These are phyloP conservation scores for Noctua fimbriata DNA, from an alignment of 2,888 invertebrate species.

Conservation along the genomic window DNA sequence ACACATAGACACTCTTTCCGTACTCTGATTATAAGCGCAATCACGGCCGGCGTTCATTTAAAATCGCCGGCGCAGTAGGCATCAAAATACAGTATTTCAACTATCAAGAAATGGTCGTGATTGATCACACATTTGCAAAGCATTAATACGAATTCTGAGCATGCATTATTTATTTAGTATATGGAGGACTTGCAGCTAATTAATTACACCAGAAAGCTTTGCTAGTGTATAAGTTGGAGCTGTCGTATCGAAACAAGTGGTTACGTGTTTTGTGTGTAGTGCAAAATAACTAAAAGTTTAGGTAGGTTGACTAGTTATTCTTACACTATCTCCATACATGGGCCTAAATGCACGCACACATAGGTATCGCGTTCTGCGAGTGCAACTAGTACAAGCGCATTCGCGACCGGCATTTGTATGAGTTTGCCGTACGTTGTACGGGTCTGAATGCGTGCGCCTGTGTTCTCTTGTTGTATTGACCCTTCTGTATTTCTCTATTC, in stretches of 20 bases:
- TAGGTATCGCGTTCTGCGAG: not conserved
- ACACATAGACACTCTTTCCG: too few species aligned
- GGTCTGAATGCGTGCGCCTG: not conserved
- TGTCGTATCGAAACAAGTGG: too few species aligned
- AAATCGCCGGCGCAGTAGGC: not conserved
- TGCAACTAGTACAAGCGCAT: not conserved
- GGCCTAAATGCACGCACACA: not conserved
- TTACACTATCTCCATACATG: not conserved
- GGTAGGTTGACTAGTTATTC: not conserved
- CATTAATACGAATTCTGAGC: not conserved
- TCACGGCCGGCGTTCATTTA: not conserved
- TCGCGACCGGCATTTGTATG: not conserved
- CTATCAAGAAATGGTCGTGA: not conserved
- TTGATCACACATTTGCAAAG: not conserved
- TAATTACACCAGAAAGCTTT: too few species aligned
- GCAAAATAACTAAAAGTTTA: not conserved
- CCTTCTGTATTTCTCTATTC: conserved; percentile 10
- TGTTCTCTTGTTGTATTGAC: not conserved
- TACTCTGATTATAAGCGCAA: not conserved
- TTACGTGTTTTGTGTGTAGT: not conserved
- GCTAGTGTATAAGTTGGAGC: not conserved
- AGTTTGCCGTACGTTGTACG: too few species aligned
- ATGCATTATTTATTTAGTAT: too few species aligned
- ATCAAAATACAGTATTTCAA: not conserved
- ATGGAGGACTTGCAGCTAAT: too few species aligned